Conservation (phyloP, 1,140 invertebrate genomes). For the Philopotamus ludificatus region DNA sequence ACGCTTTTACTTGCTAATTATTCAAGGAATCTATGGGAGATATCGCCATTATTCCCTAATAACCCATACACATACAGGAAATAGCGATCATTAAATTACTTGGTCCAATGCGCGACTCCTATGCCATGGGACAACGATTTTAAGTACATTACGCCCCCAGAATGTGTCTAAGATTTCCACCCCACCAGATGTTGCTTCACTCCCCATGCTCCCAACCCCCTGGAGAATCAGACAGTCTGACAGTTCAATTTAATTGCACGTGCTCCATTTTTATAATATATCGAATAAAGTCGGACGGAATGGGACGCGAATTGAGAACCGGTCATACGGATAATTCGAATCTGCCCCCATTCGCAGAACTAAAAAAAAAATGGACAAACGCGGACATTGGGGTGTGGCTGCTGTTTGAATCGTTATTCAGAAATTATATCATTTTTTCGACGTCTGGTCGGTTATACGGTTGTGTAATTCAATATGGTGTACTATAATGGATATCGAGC, state of each 20-base stretch:
- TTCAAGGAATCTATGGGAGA: too few species aligned
- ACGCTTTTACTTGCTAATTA: too few species aligned
- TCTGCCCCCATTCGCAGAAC: not conserved
- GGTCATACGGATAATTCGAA: slow-evolving; percentile 20
- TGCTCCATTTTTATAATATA: slow-evolving; percentile 40
- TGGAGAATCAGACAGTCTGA: slow-evolving; percentile 23
- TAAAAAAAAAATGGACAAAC: too few species aligned
- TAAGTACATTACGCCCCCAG: not conserved
- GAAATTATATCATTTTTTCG: not conserved
- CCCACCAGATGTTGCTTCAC: not conserved
- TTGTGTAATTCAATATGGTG: too few species aligned
- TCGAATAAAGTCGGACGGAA: slow-evolving; percentile 24
- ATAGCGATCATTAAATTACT: too few species aligned
- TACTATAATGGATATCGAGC: too few species aligned
- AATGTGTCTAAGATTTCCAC: slow-evolving; percentile 7
- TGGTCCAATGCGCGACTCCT: too few species aligned
- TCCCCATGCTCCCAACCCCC: not conserved
- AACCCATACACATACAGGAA: too few species aligned
- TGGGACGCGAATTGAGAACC: slow-evolving; percentile 20
- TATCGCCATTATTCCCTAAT: too few species aligned
- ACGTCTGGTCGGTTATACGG: not conserved
- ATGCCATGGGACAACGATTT: too few species aligned
- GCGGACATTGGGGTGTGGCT: too few species aligned
- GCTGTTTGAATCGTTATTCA: too few species aligned
- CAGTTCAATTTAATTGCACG: slow-evolving; percentile 41